phyloP scores from a whole-genome alignment of 2,888 invertebrate genomes.

The Scelioninae gen. 1 region DNA sequence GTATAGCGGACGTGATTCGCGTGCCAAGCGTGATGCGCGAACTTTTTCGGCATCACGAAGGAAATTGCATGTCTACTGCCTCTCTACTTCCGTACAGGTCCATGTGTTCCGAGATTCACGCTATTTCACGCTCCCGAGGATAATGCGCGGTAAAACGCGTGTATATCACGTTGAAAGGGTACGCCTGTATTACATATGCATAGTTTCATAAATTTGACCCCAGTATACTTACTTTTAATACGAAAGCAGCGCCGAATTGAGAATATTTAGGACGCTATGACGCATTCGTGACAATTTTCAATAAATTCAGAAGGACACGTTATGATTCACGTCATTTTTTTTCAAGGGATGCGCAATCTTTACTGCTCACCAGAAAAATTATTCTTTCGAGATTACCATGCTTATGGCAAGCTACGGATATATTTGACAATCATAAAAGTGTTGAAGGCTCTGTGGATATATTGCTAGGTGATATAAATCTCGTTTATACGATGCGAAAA shows the following conservation, averaged over 20 bases:
- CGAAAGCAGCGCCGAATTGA: conserved; percentile 35
- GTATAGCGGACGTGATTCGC: conserved; percentile 75
- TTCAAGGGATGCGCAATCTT: conserved; percentile 33
- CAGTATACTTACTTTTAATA: conserved; percentile 68
- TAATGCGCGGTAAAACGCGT: conserved; percentile 53
- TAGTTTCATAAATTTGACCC: conserved; percentile 78
- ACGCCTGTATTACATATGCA: conserved; percentile 77
- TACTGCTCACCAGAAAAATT: conserved; percentile 34
- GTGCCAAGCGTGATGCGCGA: conserved; percentile 71
- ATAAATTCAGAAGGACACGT: conserved; percentile 51
- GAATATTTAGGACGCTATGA: conserved; percentile 39
- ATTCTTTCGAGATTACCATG: conserved; percentile 48
- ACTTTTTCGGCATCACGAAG: conserved; percentile 70
- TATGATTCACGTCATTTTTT: conserved; percentile 28
- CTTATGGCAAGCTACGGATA: conserved; percentile 44
- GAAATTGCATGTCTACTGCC: conserved; percentile 75
- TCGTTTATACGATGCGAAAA: conserved; percentile 29
- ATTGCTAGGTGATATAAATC: conserved; percentile 33
- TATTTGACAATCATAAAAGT: conserved; percentile 52
- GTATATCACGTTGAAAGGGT: conserved; percentile 49
- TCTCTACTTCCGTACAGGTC: neutral
- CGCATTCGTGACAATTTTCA: conserved; percentile 64
- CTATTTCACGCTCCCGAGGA: conserved; percentile 64
- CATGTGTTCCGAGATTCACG: conserved; percentile 70
- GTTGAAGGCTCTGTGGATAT: conserved; percentile 24